phyloP scores from a whole-genome alignment of 30 jellyfish, hydroid and myxozoan genomes.

The Hydractinia echinata region DNA sequence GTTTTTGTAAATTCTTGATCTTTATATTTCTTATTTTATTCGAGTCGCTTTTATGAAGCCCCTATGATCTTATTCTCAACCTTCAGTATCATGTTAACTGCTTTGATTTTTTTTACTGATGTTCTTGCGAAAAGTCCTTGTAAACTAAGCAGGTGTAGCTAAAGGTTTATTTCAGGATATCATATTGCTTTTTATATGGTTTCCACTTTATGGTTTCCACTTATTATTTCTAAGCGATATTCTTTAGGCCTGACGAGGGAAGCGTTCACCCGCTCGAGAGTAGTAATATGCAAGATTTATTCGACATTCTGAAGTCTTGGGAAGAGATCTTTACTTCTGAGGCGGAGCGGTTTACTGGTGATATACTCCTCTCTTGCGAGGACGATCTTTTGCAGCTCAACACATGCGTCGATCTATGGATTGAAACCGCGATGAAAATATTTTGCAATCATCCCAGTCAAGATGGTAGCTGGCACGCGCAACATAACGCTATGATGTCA shows the following conservation, averaged over 20 bases:
- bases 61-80: too few species aligned
- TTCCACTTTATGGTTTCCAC: too few species aligned
- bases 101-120: too few species aligned
- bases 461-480: slow-evolving; percentile 36
- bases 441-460: slow-evolving; percentile 48
- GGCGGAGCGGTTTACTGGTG: slow-evolving; percentile 91
- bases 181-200: too few species aligned
- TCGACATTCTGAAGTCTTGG: slow-evolving; percentile 72
- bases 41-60: too few species aligned
- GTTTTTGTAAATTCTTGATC: too few species aligned
- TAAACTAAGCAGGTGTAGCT: too few species aligned
- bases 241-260: slow-evolving; percentile 60
- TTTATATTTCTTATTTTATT: too few species aligned
- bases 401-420: slow-evolving; percentile 61
- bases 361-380: slow-evolving; percentile 66
- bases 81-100: too few species aligned
- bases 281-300: slow-evolving; percentile 27
- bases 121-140: too few species aligned
- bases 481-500: slow-evolving; percentile 58
- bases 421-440: slow-evolving; percentile 44
- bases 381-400: slow-evolving; percentile 71
- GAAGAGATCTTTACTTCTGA: slow-evolving; percentile 68
- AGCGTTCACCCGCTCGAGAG: slow-evolving; percentile 64
- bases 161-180: too few species aligned
- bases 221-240: too few species aligned